Percentiles rank a stretch among this genome's conserved stretches.
Evolutionary conservation across 1,140 invertebrate species (phyloP).

Genomic region (Oreohelix idahoensis): DNA sequence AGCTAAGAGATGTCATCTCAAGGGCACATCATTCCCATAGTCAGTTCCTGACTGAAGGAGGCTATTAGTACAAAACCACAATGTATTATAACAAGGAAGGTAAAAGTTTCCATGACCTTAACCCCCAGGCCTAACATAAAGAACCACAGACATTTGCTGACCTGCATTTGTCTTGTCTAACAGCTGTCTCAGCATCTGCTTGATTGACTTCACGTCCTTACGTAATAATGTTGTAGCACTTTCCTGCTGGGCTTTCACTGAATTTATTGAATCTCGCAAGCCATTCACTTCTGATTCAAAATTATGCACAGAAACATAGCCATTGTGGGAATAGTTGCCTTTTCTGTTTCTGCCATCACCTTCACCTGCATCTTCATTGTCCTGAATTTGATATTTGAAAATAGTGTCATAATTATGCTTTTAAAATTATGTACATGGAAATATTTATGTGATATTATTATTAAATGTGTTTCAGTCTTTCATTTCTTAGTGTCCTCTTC

Average conservation of each 20-base stretch:
- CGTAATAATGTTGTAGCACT: not conserved
- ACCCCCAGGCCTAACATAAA: not conserved
- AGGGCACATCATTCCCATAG: too few species aligned
- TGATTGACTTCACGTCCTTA: slow-evolving; percentile 20
- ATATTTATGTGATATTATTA: not conserved
- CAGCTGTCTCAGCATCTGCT: slow-evolving; percentile 14
- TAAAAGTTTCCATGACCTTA: not conserved
- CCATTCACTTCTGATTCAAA: not conserved
- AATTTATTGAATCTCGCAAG: not conserved
- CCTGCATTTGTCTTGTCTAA: not conserved
- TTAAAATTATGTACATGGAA: not conserved
- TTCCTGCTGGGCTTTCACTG: slow-evolving; percentile 7
- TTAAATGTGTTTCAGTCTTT: too few species aligned
- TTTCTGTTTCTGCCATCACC: not conserved
- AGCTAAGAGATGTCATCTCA: too few species aligned
- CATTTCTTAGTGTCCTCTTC: too few species aligned
- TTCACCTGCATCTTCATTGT: not conserved
- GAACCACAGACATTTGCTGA: not conserved
- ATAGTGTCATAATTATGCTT: not conserved
- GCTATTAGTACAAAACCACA: too few species aligned
- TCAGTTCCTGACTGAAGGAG: too few species aligned
- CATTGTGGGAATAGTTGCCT: not conserved
- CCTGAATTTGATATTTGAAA: not conserved
- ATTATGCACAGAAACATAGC: not conserved
- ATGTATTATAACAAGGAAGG: too few species aligned